Evolutionary conservation across 2,888 invertebrate genomes (phyloP), one percentile per base, ranked within the genome.

Genomic region (Drosophila emarginata): DNA sequence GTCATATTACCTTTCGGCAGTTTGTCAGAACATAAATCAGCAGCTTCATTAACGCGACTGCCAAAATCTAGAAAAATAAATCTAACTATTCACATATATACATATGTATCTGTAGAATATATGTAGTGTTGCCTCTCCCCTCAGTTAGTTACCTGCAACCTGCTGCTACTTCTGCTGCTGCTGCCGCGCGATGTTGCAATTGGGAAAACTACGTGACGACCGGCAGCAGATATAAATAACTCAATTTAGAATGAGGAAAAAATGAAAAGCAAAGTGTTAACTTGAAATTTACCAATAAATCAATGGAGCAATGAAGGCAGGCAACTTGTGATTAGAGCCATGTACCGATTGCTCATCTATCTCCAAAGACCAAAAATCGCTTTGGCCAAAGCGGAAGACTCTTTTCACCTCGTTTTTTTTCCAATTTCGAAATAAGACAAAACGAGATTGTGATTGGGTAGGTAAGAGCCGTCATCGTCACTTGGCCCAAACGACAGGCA

Each of bases 21-120:
- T 45, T 51, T 51, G 67, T 39, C 57, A 40, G 70, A 67, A 72
- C 87, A 81, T 81, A 81, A 81, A 81, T 81, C 81, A 81, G 85
- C 68, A 87, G 86, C 78, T 81, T 88, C 88, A 88, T 88, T 88
- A 81, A 86, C 74, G 74, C 78, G 87, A 88, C 87, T 81, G 81
- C 87, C 81, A 88, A 81, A 81, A 81, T 81, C 81, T 74, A 72
- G 51, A 80, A 68, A 83, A 72, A 81, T 88, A 81, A 81, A 88
- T 81, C 81, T 81, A 77, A 79, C 53, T 67, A 64, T 61, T 66
- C 75, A 71, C 11, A 32, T 11, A 32, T 2, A 9, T 2, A 21
- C 12, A 45, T 6, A 11, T 21, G n/a, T 52, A 36, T 45, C 15
- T 21, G 11, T 14, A 14, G n/a, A 5, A 15, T n/a, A 40, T 40